Evolutionary conservation across 1,140 invertebrate species (phyloP).

Genomic region (Zaprionus gabonicus): DNA sequence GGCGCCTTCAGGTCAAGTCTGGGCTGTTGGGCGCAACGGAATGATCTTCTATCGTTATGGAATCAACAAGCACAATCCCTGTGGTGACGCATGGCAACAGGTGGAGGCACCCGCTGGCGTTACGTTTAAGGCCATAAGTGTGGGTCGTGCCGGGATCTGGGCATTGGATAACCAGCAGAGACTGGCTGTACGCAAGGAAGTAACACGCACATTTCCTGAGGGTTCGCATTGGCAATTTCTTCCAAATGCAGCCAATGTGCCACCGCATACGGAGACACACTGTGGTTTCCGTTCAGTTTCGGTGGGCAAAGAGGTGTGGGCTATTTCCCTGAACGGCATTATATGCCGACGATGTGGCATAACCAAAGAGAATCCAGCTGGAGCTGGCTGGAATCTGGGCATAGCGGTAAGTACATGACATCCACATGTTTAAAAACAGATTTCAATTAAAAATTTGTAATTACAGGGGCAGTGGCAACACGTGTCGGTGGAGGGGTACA

Average conservation of each 20-base stretch:
- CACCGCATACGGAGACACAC: conserved; percentile 86
- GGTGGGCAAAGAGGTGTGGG: conserved; percentile 90
- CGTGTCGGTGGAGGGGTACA: conserved; percentile 75
- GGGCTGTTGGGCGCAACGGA: conserved; percentile 94
- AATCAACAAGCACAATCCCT: conserved; percentile 87
- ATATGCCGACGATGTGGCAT: conserved; percentile 90
- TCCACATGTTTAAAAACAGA: neutral
- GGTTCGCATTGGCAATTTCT: conserved; percentile 90
- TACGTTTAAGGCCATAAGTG: conserved; percentile 91
- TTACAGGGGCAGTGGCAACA: conserved; percentile 82
- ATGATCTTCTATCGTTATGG: conserved; percentile 92
- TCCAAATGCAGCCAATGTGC: conserved; percentile 86
- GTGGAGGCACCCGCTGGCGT: conserved; percentile 85
- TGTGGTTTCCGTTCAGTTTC: conserved; percentile 88
- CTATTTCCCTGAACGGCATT: conserved; percentile 89
- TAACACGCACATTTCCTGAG: conserved; percentile 89
- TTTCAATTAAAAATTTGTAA: neutral
- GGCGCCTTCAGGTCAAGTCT: conserved; percentile 89
- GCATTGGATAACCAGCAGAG: conserved; percentile 87
- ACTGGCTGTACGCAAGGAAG: conserved; percentile 89
- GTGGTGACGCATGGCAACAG: conserved; percentile 85
- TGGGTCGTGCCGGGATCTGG: conserved; percentile 89
- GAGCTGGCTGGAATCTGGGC: conserved; percentile 91
- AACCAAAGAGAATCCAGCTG: conserved; percentile 88
- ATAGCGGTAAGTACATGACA: conserved; percentile 87